Percentiles rank a stretch among this genome's conserved stretches.
These are phyloP conservation scores for Antechinus stuartii DNA, from an alignment of 2,113 vertebrate genomes.

Conservation along the genomic window DNA sequence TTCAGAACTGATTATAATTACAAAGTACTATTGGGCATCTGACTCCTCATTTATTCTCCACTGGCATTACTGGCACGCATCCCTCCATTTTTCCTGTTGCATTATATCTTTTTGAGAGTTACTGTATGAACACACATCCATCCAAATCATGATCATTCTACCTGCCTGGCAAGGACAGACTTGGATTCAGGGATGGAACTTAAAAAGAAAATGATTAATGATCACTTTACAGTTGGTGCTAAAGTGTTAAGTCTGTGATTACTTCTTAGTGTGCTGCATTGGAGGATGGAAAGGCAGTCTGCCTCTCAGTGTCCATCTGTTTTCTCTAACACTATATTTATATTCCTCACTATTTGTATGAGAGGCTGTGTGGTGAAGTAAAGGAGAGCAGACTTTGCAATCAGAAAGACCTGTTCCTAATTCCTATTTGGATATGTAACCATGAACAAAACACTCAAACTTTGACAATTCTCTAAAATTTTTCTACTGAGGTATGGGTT, in stretches of 20 bases:
- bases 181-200: not conserved
- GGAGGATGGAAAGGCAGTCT: not conserved
- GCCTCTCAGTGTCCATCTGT: not conserved
- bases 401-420: conserved; percentile 13
- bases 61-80: not conserved
- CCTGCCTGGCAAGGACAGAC: not conserved
- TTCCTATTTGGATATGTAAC: not conserved
- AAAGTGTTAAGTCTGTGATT: not conserved
- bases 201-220: not conserved
- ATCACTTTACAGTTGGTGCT: not conserved
- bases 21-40: not conserved
- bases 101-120: not conserved
- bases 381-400: not conserved
- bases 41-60: not conserved
- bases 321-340: not conserved
- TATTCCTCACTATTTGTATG: not conserved
- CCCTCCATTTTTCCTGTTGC: not conserved
- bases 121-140: not conserved
- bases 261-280: not conserved
- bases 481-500: not conserved
- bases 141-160: not conserved
- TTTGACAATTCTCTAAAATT: not conserved
- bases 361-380: not conserved
- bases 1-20: conserved; percentile 5
- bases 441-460: not conserved